Percentiles rank a stretch among this genome's conserved stretches.
phyloP scores from a whole-genome alignment of 2,888 invertebrate species.

The Vandiemenella viatica region DNA sequence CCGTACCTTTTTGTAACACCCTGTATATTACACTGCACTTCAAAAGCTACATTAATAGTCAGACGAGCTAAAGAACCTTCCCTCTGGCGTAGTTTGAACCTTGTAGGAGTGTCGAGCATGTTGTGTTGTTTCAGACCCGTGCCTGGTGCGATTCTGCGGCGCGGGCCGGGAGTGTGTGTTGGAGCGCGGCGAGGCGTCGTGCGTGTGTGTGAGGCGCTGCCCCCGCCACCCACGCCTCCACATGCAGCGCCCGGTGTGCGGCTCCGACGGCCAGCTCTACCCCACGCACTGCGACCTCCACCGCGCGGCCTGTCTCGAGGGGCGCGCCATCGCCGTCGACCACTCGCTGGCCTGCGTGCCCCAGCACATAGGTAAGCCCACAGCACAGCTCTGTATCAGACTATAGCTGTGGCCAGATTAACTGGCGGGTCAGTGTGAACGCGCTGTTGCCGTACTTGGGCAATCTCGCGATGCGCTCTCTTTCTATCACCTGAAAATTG shows the following conservation, averaged over 20 bases:
- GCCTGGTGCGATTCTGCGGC: conserved; percentile 34
- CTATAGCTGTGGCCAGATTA: no score
- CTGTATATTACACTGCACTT: no score
- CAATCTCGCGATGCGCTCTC: no score
- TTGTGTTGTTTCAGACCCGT: conserved; percentile 10
- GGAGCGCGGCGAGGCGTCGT: conserved; percentile 35
- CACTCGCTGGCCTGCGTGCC: conserved; percentile 35
- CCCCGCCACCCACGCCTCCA: conserved; percentile 36
- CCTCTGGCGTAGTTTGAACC: no score
- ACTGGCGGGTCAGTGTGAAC: no score
- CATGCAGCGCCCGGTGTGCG: conserved; percentile 44
- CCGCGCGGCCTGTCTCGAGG: conserved; percentile 41
- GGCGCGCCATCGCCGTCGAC: conserved; percentile 37
- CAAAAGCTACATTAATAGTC: no score
- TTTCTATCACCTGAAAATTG: no score
- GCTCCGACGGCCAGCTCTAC: conserved; percentile 49
- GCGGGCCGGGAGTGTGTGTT: conserved; percentile 47
- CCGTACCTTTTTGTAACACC: no score
- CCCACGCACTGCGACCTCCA: conserved; percentile 52
- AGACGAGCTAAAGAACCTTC: no score
- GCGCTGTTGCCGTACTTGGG: no score
- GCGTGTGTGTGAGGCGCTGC: conserved; percentile 45
- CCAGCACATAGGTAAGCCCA: conserved; percentile 27
- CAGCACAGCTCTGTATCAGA: no score
- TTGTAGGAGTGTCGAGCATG: no score